Conservation (phyloP, 2,888 invertebrate genomes). For the Agrochola lota region DNA sequence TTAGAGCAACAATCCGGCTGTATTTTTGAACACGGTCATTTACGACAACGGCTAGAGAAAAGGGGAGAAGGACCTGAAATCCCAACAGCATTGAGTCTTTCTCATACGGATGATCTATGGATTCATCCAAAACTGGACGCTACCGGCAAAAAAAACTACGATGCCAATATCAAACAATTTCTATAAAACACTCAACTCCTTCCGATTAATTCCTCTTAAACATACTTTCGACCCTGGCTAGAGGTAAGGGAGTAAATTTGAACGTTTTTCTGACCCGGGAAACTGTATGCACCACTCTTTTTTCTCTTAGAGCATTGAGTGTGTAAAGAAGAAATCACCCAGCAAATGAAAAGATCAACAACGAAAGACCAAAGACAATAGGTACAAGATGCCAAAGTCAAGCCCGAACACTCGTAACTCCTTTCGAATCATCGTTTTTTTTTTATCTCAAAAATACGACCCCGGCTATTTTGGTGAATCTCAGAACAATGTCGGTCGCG, state of each 20-base stretch:
- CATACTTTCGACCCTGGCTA: neutral
- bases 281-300: neutral
- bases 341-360: neutral
- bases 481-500: slow-evolving; percentile 39
- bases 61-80: neutral
- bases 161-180: neutral
- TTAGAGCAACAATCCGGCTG: neutral
- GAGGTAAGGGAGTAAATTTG: neutral
- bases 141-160: neutral
- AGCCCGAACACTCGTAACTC: neutral
- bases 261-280: neutral
- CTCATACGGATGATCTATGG: neutral
- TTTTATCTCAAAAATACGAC: slow-evolving; percentile 13
- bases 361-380: neutral
- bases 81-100: neutral
- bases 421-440: neutral
- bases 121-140: neutral
- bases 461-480: slow-evolving; percentile 37
- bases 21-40: neutral
- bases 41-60: neutral
- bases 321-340: too few species aligned
- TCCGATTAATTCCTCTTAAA: neutral
- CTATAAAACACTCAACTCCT: neutral
- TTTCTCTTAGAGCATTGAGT: neutral
- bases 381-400: neutral